Evolutionary conservation across 1,140 invertebrate genomes (phyloP).

Genomic region (Hyphantria cunea): DNA sequence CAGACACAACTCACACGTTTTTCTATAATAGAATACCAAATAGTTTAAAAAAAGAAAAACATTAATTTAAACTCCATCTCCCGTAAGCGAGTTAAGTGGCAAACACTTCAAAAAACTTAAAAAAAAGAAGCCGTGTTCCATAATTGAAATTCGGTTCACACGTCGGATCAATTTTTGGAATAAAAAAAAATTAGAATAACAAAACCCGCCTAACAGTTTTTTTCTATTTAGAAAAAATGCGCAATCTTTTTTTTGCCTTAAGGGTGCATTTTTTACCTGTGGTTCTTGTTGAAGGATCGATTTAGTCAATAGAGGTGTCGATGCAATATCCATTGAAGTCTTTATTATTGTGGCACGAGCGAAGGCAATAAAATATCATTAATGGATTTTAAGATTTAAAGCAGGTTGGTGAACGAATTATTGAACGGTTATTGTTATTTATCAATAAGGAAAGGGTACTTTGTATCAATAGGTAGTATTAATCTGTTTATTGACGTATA

Average conservation of each 20-base stretch:
- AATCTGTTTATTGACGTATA: background rate
- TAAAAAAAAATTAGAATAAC: conserved; percentile 21
- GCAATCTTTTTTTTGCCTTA: conserved; percentile 15
- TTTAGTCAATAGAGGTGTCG: conserved; percentile 24
- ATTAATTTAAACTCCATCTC: conserved; percentile 64
- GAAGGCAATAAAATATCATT: conserved; percentile 13
- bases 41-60: conserved; percentile 43
- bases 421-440: background rate
- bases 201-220: conserved; percentile 18
- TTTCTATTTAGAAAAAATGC: conserved; percentile 15
- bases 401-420: background rate
- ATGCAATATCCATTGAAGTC: conserved; percentile 1
- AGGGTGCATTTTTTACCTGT: conserved; percentile 17
- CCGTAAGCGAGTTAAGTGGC: conserved; percentile 68
- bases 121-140: conserved; percentile 45
- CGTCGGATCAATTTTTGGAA: conserved; percentile 17
- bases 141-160: conserved; percentile 47
- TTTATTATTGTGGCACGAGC: conserved; percentile 15
- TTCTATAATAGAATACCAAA: conserved; percentile 1
- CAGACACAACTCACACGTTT: conserved; percentile 20
- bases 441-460: background rate
- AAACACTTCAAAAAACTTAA: conserved; percentile 46
- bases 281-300: conserved; percentile 7
- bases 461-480: background rate
- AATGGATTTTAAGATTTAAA: conserved; percentile 1